These are phyloP conservation scores for Gila robusta DNA, from an alignment of 2,797 vertebrate genomes.

Conservation along the genomic window DNA sequence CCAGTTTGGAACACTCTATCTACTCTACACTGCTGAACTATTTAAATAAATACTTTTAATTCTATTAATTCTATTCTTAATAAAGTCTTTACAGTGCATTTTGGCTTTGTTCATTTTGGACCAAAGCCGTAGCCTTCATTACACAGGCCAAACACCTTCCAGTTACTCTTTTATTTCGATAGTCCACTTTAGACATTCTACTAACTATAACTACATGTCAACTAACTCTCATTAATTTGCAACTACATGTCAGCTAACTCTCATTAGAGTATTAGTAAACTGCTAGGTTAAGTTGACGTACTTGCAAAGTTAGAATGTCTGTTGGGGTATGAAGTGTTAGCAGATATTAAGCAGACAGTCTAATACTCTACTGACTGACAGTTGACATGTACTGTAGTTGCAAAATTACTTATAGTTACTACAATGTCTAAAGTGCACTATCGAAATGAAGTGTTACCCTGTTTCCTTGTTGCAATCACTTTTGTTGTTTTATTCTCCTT, in stretches of 20 bases:
- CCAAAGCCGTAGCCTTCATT: background rate
- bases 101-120: background rate
- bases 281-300: no score
- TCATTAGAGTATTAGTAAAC: no score
- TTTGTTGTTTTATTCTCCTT: background rate
- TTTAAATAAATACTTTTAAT: background rate
- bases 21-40: background rate
- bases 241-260: no score
- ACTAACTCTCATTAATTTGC: no score
- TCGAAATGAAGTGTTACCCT: no score
- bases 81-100: background rate
- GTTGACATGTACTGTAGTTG: no score
- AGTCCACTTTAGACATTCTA: background rate
- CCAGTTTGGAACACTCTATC: background rate
- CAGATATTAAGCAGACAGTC: background rate
- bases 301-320: no score
- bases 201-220: no score
- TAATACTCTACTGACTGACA: background rate
- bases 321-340: no score
- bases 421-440: background rate
- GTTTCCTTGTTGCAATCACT: background rate
- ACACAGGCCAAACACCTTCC: background rate
- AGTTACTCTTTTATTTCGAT: background rate
- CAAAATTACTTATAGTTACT: background rate
- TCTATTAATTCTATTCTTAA: background rate